phyloP scores from a whole-genome alignment of 2,113 vertebrate species.

The Merops nubicus region DNA sequence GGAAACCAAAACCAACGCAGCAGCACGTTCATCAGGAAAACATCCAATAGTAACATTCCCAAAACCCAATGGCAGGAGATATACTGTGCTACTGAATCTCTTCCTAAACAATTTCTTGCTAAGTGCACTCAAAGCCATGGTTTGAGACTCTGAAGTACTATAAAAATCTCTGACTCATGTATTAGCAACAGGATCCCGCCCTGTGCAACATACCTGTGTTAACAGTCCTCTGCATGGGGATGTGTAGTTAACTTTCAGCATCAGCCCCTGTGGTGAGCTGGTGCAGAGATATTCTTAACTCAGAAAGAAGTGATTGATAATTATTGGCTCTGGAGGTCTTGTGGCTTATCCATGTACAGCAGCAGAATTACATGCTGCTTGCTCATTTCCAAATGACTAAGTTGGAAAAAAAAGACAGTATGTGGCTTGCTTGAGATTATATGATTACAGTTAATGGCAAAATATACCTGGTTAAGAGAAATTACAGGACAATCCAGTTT shows the following conservation, averaged over 20 bases:
- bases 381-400: not conserved
- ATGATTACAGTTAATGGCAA: not conserved
- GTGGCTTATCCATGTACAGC: not conserved
- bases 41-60: not conserved
- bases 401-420: not conserved
- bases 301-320: not conserved
- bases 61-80: not conserved
- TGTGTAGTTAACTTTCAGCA: not conserved
- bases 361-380: not conserved
- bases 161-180: not conserved
- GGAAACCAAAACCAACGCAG: not conserved
- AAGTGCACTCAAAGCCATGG: not conserved
- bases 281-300: not conserved
- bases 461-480: not conserved
- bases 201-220: not conserved
- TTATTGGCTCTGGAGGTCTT: not conserved
- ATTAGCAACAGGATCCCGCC: not conserved
- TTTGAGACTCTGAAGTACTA: not conserved
- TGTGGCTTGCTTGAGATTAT: not conserved
- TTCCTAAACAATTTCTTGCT: not conserved
- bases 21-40: not conserved
- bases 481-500: not conserved
- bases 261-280: not conserved
- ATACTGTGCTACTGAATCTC: not conserved
- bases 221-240: not conserved